Base-by-base conservation (phyloP, 2,888 invertebrate species). In the Cataglyphis livida region DNA sequence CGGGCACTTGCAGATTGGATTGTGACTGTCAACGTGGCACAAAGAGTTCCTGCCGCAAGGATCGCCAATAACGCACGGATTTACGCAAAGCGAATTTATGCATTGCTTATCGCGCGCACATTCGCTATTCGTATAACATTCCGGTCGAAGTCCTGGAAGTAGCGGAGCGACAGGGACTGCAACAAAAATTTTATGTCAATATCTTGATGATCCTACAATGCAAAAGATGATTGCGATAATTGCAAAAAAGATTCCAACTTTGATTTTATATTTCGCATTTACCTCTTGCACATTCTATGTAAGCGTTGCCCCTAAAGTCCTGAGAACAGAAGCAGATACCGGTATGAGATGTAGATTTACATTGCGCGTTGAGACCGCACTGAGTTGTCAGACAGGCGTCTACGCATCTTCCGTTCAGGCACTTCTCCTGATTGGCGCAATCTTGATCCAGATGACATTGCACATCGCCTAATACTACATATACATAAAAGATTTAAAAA, bases 301-400 rank as follows among this genome's bases (percentile, higher is more conserved):
- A 96, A 12, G 98, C 96, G 93, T 98, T 98, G 91, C 98, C 98
- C 54, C 95, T 96, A 92, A 97, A 98, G 32, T 97, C 98, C 15
- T 96, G 95, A 21, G 98, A 96, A 93, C 98, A 98, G 18, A 96
- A 95, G 93, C 98, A 98, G 66, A 97, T 95, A 0, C 97, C 97
- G 87, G 96, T 96, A 92, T 98, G 98, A 89, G 97, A 96, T 32
- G 95, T 93, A 0, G 98, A 97, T 92, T 96, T 96, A 92, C 98
- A 98, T 85, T 97, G 96, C 2, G 98, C 98, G 92, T 98, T 98
- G 70, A 97, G 95, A 82, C 98, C 98, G 91, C 98, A 98, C 38
- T 96, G 95, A 88, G 97, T 97, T 1, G 97, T 95, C 85, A 96
- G 96, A 91, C 98, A 98, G 6, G 98, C 98, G 82, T 97, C 97